These are phyloP conservation scores for Apogon talboti DNA, from an alignment of 2,797 vertebrate species.

Conservation along the genomic window DNA sequence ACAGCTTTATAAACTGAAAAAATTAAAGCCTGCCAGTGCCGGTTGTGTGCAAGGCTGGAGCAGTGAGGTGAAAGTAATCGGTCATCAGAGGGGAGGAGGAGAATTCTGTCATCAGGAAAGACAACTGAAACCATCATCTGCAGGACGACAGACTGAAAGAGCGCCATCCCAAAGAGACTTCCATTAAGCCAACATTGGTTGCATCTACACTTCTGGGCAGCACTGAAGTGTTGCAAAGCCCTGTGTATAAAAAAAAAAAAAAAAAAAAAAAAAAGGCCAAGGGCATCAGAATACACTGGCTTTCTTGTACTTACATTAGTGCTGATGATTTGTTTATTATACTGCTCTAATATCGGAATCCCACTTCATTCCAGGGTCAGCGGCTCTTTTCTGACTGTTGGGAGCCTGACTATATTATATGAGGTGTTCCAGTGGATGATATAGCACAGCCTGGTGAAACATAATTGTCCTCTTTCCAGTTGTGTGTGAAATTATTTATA, in stretches of 20 bases:
- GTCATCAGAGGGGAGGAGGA: conserved; percentile 7
- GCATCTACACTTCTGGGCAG: conserved; percentile 2
- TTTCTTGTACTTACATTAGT: conserved; percentile 33
- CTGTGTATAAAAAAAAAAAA: too few species aligned
- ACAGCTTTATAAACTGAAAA: conserved; percentile 1
- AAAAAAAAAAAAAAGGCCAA: conserved; percentile 24
- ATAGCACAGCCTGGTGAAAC: conserved; percentile 47
- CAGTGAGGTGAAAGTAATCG: conserved; percentile 16
- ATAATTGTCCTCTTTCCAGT: conserved; percentile 44
- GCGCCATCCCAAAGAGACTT: conserved; percentile 32
- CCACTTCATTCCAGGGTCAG: conserved; percentile 1
- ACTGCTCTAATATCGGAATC: conserved; percentile 31
- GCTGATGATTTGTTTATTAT: conserved; percentile 48
- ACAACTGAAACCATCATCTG: conserved; percentile 22
- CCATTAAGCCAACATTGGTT: conserved; percentile 31
- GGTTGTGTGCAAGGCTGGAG: neutral
- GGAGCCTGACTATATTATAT: conserved; percentile 9
- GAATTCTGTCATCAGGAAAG: conserved; percentile 40
- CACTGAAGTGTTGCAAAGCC: neutral
- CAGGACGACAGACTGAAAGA: conserved; percentile 34
- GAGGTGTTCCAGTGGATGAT: conserved; percentile 44
- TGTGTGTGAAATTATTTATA: conserved; percentile 65
- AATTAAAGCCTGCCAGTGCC: neutral
- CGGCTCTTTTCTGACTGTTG: conserved; percentile 20
- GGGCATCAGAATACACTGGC: conserved; percentile 18